Conservation (phyloP, 2,113 vertebrate species). For the Macrotis lagotis region DNA sequence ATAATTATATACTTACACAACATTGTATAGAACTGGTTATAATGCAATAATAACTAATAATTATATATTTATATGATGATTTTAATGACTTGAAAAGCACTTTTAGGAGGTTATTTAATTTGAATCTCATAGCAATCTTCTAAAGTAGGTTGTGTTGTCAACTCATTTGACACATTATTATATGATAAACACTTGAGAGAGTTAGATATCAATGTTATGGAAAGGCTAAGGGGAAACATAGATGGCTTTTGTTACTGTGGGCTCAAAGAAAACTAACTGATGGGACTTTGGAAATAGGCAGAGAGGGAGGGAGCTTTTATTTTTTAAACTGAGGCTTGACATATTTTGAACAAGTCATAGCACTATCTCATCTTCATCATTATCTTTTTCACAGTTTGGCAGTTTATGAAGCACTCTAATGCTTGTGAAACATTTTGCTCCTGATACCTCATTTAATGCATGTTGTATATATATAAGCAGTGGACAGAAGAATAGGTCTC, state of each 20-base stretch:
- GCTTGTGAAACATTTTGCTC: not conserved
- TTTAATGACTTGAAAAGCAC: constrained; percentile 1
- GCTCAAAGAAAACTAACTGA: not conserved
- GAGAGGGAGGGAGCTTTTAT: not conserved
- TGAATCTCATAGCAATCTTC: not conserved
- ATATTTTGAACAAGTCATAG: not conserved
- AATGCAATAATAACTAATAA: not conserved
- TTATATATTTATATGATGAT: not conserved
- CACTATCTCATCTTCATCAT: not conserved
- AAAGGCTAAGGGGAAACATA: not conserved
- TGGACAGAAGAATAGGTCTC: not conserved
- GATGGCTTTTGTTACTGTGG: not conserved
- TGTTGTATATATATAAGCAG: not conserved
- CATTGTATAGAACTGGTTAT: not conserved
- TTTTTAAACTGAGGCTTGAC: not conserved
- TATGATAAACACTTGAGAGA: not conserved
- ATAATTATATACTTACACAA: not conserved
- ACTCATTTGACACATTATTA: not conserved
- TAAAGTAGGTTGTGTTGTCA: not conserved
- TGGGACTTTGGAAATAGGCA: not conserved
- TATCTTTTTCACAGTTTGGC: not conserved
- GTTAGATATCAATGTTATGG: not conserved
- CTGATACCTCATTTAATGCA: not conserved
- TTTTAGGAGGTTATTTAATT: not conserved
- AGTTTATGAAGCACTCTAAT: not conserved